Evolutionary conservation across 2,888 invertebrate species (phyloP).

Genomic region (Meliscaeva auricollis): DNA sequence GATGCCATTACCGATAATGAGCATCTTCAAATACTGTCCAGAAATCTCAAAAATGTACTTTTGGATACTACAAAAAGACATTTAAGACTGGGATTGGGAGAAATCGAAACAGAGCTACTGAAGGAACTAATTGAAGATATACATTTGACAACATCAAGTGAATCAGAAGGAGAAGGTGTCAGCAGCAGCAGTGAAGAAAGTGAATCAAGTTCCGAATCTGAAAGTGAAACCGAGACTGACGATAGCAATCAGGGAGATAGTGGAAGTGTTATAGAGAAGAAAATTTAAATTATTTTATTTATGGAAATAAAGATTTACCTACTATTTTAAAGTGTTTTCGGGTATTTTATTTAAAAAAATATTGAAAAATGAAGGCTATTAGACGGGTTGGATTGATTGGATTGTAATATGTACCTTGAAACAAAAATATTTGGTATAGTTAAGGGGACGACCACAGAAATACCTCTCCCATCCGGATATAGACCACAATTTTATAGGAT

Average conservation of each 20-base stretch:
- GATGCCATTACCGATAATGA: conserved; percentile 71
- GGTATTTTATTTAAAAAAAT: too few species aligned
- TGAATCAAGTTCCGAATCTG: conserved; percentile 20
- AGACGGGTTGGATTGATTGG: too few species aligned
- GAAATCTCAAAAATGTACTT: conserved; percentile 81
- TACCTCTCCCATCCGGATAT: too few species aligned
- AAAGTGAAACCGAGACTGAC: conserved; percentile 1
- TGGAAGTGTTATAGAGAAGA: conserved; percentile 43
- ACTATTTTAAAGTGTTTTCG: too few species aligned
- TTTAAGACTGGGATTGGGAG: conserved; percentile 80
- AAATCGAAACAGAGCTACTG: conserved; percentile 82
- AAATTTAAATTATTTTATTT: background rate
- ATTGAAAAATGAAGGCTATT: too few species aligned
- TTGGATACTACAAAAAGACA: conserved; percentile 80
- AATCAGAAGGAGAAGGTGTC: conserved; percentile 74
- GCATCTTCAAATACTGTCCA: conserved; percentile 80
- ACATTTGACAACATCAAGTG: conserved; percentile 77
- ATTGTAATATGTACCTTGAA: too few species aligned
- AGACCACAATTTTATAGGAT: too few species aligned
- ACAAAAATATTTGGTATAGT: too few species aligned
- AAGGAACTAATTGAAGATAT: conserved; percentile 82
- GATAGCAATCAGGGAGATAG: conserved; percentile 13
- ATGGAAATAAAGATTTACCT: too few species aligned
- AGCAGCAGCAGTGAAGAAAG: background rate
- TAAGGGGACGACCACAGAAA: too few species aligned